A percentile compares a stretch with the other conserved stretches of the same genome.
These are phyloP conservation scores for Brachylomia viminalis DNA, from an alignment of 2,888 invertebrate species.

Conservation along the genomic window DNA sequence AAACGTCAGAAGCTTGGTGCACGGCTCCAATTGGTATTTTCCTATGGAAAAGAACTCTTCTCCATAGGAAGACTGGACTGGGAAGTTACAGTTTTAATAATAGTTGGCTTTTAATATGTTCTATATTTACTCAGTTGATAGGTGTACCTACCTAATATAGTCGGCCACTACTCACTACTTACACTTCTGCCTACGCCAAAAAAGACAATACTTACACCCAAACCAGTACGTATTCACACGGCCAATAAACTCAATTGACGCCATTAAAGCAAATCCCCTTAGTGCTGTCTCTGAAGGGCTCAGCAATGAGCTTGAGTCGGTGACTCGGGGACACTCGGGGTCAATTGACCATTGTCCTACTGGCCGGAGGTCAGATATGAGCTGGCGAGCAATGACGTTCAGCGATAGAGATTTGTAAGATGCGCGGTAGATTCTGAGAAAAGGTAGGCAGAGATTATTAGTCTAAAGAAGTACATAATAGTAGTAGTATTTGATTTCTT, in stretches of 20 bases:
- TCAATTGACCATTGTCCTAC: conserved; percentile 66
- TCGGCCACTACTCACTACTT: no score
- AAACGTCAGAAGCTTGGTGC: no score
- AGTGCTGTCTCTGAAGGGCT: conserved; percentile 23
- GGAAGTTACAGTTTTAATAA: no score
- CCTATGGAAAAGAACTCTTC: no score
- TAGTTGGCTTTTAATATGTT: no score
- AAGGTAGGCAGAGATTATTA: background rate
- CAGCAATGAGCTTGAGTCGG: conserved; percentile 19
- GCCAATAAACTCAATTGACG: conserved; percentile 44
- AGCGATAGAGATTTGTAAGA: conserved; percentile 45
- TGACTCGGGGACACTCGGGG: conserved; percentile 51
- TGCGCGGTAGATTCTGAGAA: background rate
- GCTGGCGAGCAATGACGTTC: conserved; percentile 44
- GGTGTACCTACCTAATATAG: no score
- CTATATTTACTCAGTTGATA: no score
- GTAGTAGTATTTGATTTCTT: no score
- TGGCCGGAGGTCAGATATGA: conserved; percentile 62
- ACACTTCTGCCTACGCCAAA: background rate
- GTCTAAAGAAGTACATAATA: background rate
- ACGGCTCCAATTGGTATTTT: no score
- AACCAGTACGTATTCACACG: conserved; percentile 34
- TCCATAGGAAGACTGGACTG: no score
- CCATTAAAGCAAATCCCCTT: conserved; percentile 44
- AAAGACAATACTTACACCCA: background rate